phyloP scores from a whole-genome alignment of 1,140 invertebrate genomes.

The Pseudomyrmex dendroicus region DNA sequence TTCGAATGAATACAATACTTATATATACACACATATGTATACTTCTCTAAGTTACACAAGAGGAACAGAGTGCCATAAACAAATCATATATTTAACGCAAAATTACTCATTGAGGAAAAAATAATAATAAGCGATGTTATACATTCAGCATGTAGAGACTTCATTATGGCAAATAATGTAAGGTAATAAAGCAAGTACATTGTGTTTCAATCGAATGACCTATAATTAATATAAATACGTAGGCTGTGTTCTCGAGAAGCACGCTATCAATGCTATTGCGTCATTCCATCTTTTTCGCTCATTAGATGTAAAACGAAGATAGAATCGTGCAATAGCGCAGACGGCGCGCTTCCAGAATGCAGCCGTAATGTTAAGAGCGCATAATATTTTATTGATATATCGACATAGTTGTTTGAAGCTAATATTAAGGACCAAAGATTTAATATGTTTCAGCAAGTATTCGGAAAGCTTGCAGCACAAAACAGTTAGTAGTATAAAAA shows the following conservation, averaged over 20 bases:
- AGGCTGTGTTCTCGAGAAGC: too few species aligned
- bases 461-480: constrained; percentile 75
- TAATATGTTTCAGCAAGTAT: constrained; percentile 78
- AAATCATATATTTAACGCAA: constrained; percentile 44
- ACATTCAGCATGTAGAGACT: constrained; percentile 2
- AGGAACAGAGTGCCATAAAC: constrained; percentile 69
- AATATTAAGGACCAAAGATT: constrained; percentile 85
- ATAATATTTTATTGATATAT: constrained; percentile 49
- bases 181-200: constrained; percentile 50
- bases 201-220: constrained; percentile 63
- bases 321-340: too few species aligned
- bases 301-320: too few species aligned
- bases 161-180: constrained; percentile 52
- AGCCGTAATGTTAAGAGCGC: constrained; percentile 67
- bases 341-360: too few species aligned
- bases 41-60: constrained; percentile 38
- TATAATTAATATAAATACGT: constrained; percentile 71
- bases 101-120: constrained; percentile 16
- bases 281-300: too few species aligned
- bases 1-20: constrained; percentile 60
- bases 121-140: constrained; percentile 1
- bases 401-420: constrained; percentile 72
- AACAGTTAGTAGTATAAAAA: constrained; percentile 54
- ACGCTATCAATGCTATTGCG: too few species aligned
- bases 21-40: background rate